Conservation (phyloP, 2,113 vertebrate genomes). For the Colius striatus region DNA sequence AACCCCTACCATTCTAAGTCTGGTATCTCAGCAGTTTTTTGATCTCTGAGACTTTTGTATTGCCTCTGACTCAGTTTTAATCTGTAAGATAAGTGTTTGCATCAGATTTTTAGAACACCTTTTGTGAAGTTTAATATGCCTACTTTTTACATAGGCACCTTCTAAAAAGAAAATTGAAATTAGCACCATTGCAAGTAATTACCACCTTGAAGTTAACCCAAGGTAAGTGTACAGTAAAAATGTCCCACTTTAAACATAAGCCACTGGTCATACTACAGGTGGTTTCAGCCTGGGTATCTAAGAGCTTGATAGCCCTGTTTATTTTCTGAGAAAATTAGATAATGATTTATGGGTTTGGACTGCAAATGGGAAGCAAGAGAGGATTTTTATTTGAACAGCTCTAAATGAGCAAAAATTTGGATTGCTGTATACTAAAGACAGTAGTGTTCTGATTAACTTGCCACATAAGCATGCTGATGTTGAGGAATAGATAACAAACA, state of each 20-base stretch:
- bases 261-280: background rate
- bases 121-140: background rate
- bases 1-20: too few species aligned
- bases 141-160: conserved; percentile 82
- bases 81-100: background rate
- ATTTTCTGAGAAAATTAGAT: background rate
- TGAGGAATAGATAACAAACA: background rate
- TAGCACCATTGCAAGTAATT: conserved; percentile 98
- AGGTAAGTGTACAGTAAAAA: conserved; percentile 77
- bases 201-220: conserved; percentile 96
- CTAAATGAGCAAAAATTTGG: background rate
- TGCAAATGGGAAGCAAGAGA: background rate
- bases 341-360: background rate
- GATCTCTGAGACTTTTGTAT: background rate
- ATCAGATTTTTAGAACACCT: background rate
- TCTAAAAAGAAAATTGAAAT: conserved; percentile 99
- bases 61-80: background rate
- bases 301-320: background rate
- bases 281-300: background rate
- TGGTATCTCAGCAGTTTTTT: background rate
- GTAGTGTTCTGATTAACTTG: background rate
- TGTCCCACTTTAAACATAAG: background rate
- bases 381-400: background rate
- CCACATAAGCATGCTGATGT: background rate
- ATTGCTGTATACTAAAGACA: background rate